Evolutionary conservation across 2,113 vertebrate species (phyloP), one percentile per base, ranked within the genome.

Genomic region (Ahaetulla prasina): DNA sequence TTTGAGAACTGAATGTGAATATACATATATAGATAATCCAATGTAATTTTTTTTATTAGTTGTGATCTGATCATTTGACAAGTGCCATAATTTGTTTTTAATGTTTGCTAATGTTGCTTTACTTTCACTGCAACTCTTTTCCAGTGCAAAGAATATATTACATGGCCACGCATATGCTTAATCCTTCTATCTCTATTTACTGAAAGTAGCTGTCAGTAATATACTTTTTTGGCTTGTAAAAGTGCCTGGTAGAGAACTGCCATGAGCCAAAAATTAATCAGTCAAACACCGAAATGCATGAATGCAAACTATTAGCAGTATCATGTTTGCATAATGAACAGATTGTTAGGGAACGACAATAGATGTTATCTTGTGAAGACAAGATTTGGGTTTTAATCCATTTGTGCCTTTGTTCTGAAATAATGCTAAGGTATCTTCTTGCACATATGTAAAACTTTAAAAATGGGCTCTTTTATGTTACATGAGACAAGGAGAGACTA

Each of bases 151-250:
- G 14, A 55, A 90, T 63, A 10, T 27, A 35, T 93, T 52, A 49
- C 89, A 92, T 92, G 92, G 11, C 84, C 0, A 23, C 20, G 30
- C 18, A 0, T 91, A 52, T 91, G 22, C 0, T 23, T 94, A 55
- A 92, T 87, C 50, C 74, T 96, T 94, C 57, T 88, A 93, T 91
- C 27, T 96, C 60, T 14, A 92, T 94, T 94, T 91, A 87, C 20
- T 94, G 47, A 92, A 39, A 94, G 57, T 55, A 91, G 16, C 92
- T 95, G 94, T 95, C 91, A 74, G 8, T 92, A 60, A 63, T 95
- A 92, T 91, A 95, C 80, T 60, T 93, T 95, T 80, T 80, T 80
- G 10, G 63, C 90, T 93, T 94, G 74, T 47, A 50, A 89, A 94
- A 94, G 0, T 35, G 6, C 18, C 88, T 93, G 0, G 2, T 91